Evolutionary conservation across 2,888 invertebrate species (phyloP).

Genomic region (Podotricha telesiphe): DNA sequence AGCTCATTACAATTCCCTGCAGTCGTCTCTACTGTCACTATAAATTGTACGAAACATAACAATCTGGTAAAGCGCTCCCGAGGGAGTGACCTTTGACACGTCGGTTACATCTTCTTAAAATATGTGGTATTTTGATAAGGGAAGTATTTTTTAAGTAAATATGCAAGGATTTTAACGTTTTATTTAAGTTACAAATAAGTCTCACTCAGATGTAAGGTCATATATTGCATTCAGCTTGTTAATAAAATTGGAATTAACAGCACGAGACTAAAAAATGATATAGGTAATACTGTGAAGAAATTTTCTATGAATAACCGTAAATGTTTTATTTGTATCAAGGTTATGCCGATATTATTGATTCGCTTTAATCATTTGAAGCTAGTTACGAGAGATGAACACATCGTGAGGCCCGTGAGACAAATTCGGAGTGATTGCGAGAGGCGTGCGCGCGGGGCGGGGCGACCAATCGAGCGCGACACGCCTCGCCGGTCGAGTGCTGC

Average conservation of each 20-base stretch:
- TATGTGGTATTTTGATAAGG: not conserved
- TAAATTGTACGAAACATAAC: constrained; percentile 60
- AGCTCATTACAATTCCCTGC: constrained; percentile 68
- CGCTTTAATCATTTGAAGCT: constrained; percentile 41
- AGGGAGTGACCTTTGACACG: constrained; percentile 59
- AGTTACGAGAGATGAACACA: constrained; percentile 39
- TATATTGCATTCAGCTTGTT: not conserved
- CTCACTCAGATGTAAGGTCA: not conserved
- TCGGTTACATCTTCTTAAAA: constrained; percentile 12
- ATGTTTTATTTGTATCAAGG: constrained; percentile 25
- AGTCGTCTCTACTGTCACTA: constrained; percentile 57
- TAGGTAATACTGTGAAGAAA: not conserved
- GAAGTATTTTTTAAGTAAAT: not conserved
- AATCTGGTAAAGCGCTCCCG: constrained; percentile 62
- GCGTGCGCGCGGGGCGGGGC: constrained; percentile 66
- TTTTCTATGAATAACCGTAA: constrained; percentile 6
- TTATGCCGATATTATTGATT: constrained; percentile 42
- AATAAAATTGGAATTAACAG: not conserved
- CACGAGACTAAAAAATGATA: not conserved
- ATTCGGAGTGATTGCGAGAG: constrained; percentile 54
- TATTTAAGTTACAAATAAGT: not conserved
- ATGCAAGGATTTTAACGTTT: not conserved
- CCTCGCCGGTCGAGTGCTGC: constrained; percentile 74
- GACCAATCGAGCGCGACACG: constrained; percentile 78
- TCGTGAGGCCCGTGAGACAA: constrained; percentile 44